Percentiles rank a stretch among this genome's conserved stretches.
These are phyloP conservation scores for Pseudonaja textilis DNA, from an alignment of 2,113 vertebrate genomes.

Conservation along the genomic window DNA sequence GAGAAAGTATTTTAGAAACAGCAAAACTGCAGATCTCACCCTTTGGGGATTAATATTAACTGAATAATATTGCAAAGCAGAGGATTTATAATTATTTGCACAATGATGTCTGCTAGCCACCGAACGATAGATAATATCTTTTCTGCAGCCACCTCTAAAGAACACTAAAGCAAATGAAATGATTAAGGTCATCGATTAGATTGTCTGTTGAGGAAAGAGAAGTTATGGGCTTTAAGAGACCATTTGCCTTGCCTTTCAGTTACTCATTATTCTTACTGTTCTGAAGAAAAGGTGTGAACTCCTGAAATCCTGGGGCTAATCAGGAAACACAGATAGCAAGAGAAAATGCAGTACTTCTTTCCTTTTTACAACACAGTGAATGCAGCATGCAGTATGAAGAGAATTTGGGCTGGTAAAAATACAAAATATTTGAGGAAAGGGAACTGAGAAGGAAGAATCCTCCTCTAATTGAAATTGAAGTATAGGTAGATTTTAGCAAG, in stretches of 20 bases:
- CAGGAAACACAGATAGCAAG: neutral
- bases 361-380: neutral
- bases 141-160: neutral
- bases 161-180: neutral
- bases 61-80: neutral
- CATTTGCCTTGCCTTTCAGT: neutral
- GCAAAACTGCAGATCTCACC: neutral
- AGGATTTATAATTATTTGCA: neutral
- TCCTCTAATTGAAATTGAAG: neutral
- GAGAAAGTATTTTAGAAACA: neutral
- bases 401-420: neutral
- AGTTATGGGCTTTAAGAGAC: neutral
- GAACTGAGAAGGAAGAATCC: neutral
- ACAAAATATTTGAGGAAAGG: neutral
- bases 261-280: neutral
- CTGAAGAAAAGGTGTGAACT: neutral
- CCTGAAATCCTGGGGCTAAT: neutral
- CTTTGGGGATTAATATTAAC: neutral
- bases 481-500: neutral
- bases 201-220: neutral
- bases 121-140: neutral
- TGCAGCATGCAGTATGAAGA: neutral
- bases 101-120: neutral
- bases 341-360: neutral
- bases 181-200: neutral